Percentiles rank a stretch among this genome's conserved stretches.
These are phyloP conservation scores for Agrotis exclamationis DNA, from an alignment of 2,888 invertebrate genomes.

Conservation along the genomic window DNA sequence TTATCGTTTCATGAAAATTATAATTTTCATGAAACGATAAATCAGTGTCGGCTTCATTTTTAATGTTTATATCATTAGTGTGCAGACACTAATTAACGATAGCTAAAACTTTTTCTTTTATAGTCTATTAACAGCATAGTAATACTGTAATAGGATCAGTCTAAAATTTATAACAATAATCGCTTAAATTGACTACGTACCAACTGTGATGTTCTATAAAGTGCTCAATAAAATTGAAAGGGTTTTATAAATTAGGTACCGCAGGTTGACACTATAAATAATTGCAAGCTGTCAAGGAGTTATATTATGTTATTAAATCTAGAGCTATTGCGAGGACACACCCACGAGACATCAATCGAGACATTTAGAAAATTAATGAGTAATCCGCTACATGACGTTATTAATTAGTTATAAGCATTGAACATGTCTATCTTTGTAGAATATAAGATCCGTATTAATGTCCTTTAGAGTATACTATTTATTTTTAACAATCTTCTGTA, in stretches of 20 bases:
- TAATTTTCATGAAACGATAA: background rate
- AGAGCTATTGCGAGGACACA: constrained; percentile 40
- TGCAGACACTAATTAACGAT: background rate
- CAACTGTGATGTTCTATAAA: constrained; percentile 5
- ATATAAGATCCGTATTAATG: background rate
- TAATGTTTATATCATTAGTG: background rate
- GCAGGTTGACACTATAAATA: constrained; percentile 42
- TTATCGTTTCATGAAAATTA: no score
- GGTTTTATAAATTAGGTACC: constrained; percentile 29
- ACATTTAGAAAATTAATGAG: constrained; percentile 36
- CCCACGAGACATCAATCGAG: constrained; percentile 46
- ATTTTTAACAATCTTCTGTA: background rate
- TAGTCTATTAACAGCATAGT: no score
- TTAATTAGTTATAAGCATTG: background rate
- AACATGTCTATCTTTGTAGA: background rate
- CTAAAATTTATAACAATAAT: background rate
- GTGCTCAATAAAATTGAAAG: constrained; percentile 26
- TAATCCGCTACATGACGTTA: constrained; percentile 13
- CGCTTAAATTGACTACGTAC: background rate
- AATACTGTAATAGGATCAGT: background rate
- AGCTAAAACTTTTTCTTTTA: background rate
- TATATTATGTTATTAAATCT: constrained; percentile 37
- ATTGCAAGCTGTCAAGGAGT: constrained; percentile 13
- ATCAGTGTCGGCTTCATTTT: background rate
- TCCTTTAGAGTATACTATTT: background rate